Evolutionary conservation across 2,113 vertebrate species (phyloP).

Genomic region (Procavia capensis): DNA sequence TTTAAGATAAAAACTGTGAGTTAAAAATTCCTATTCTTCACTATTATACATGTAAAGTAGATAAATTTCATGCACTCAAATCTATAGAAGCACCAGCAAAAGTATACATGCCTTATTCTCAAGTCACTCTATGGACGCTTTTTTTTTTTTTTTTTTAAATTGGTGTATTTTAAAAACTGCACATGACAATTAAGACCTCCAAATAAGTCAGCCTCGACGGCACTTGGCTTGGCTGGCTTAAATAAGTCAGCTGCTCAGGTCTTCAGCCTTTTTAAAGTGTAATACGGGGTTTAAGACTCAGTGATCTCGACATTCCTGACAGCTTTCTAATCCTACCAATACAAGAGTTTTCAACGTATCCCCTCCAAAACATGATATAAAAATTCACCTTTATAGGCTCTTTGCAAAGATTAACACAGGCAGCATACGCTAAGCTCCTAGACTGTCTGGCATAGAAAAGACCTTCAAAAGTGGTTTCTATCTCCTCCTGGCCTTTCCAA

Average conservation of each 20-base stretch:
- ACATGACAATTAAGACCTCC: neutral
- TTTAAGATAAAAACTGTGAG: conserved; percentile 40
- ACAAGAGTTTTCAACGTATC: neutral
- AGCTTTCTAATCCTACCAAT: neutral
- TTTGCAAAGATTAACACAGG: conserved; percentile 1
- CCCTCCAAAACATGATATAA: conserved; percentile 7
- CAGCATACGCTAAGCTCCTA: neutral
- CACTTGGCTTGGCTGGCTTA: too few relatives aligned
- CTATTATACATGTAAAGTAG: neutral
- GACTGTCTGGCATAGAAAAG: neutral
- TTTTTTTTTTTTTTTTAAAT: neutral
- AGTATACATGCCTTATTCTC: neutral
- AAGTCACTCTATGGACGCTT: neutral
- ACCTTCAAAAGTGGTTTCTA: conserved; percentile 39
- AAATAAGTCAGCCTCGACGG: neutral
- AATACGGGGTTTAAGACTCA: neutral
- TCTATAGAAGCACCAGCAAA: neutral
- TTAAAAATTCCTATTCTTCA: conserved; percentile 29
- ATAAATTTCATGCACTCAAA: neutral
- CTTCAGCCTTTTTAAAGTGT: neutral
- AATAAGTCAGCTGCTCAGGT: neutral
- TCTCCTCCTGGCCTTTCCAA: neutral
- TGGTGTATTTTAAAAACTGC: conserved; percentile 27
- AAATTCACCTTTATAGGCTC: neutral
- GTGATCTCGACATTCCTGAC: neutral